phyloP scores from a whole-genome alignment of 2,113 vertebrate species.

The Pelusios castaneus region DNA sequence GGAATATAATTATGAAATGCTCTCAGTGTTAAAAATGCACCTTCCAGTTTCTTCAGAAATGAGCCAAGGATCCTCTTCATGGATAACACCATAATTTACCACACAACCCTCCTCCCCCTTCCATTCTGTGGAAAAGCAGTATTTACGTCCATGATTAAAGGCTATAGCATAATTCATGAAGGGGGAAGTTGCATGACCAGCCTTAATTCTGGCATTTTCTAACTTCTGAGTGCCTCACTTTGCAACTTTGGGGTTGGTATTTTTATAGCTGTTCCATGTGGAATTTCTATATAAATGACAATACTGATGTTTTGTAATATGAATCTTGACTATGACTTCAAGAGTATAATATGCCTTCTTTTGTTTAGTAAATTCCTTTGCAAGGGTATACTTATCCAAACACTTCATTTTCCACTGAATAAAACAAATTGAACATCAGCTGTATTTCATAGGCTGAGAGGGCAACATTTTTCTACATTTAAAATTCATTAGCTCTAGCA shows the following conservation, averaged over 20 bases:
- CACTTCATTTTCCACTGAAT: not conserved
- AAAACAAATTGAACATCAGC: not conserved
- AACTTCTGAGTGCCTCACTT: not conserved
- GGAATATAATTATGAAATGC: not conserved
- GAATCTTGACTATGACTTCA: not conserved
- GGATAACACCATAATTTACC: not conserved
- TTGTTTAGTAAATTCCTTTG: not conserved
- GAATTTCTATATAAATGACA: not conserved
- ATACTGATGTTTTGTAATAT: not conserved
- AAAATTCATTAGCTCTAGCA: not conserved
- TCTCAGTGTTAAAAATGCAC: not conserved
- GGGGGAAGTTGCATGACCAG: not conserved
- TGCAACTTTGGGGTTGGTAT: not conserved
- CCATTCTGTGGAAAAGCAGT: not conserved
- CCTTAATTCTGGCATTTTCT: not conserved
- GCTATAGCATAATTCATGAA: not conserved
- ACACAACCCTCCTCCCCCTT: rapidly evolving
- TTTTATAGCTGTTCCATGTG: not conserved
- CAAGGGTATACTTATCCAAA: not conserved
- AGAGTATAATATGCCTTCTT: not conserved
- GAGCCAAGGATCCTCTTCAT: not conserved
- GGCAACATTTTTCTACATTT: not conserved
- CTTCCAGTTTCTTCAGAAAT: not conserved
- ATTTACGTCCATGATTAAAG: not conserved
- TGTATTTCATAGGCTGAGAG: not conserved